Percentiles rank a stretch among this genome's conserved stretches.
These are phyloP conservation scores for Platichthys stellatus DNA, from an alignment of 2,113 vertebrate genomes.

Conservation along the genomic window DNA sequence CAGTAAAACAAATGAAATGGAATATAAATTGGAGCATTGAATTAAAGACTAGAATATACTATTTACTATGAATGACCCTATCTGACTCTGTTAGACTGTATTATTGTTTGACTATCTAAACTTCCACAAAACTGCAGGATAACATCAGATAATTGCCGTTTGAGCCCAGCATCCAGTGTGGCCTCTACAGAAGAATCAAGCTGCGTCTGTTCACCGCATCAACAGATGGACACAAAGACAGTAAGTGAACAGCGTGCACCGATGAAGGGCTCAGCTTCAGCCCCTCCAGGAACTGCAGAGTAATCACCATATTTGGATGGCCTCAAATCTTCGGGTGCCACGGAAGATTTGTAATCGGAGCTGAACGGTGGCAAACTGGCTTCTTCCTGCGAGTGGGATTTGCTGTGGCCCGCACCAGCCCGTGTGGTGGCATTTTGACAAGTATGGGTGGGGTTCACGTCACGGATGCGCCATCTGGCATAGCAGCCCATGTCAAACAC, in stretches of 20 bases:
- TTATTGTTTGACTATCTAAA: slow-evolving; percentile 30
- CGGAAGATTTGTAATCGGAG: slow-evolving; percentile 75
- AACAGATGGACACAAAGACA: slow-evolving; percentile 77
- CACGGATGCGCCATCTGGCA: slow-evolving; percentile 69
- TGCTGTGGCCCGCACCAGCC: slow-evolving; percentile 44
- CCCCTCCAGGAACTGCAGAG: slow-evolving; percentile 56
- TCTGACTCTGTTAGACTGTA: no score
- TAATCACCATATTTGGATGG: slow-evolving; percentile 72
- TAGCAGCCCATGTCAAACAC: slow-evolving; percentile 45
- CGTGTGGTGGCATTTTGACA: slow-evolving; percentile 66
- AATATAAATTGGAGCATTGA: not conserved
- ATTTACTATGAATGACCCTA: no score
- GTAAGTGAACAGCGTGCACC: slow-evolving; percentile 69
- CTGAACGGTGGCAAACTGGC: slow-evolving; percentile 65
- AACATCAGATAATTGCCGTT: slow-evolving; percentile 56
- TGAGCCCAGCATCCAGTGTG: slow-evolving; percentile 55
- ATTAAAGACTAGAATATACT: not conserved
- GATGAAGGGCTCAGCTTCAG: slow-evolving; percentile 64
- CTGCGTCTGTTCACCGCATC: slow-evolving; percentile 52
- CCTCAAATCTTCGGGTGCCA: slow-evolving; percentile 66
- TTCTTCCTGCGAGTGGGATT: slow-evolving; percentile 63
- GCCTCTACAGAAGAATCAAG: slow-evolving; percentile 51
- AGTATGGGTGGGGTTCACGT: slow-evolving; percentile 64
- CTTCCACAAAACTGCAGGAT: slow-evolving; percentile 44
- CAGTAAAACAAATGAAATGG: not conserved